These are phyloP conservation scores for Tipula helvola DNA, from an alignment of 2,888 invertebrate species.

Conservation along the genomic window DNA sequence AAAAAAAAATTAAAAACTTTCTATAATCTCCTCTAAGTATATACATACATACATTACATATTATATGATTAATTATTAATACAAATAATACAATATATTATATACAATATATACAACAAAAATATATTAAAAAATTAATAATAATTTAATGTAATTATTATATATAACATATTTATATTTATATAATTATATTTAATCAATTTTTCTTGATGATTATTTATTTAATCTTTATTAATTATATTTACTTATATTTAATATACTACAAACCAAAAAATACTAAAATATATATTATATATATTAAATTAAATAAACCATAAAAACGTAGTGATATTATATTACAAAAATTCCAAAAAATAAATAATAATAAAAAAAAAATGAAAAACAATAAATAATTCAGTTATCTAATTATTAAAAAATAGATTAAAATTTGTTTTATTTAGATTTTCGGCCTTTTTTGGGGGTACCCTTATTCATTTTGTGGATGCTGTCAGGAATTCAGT, in stretches of 20 bases:
- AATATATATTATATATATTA: not conserved
- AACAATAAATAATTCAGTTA: slow-evolving; percentile 4
- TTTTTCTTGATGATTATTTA: slow-evolving; percentile 4
- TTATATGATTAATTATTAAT: not conserved
- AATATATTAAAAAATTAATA: not conserved
- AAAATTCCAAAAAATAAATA: not conserved
- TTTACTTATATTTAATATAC: not conserved
- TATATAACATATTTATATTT: not conserved
- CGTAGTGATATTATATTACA: not conserved
- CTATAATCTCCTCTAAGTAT: not conserved
- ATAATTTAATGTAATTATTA: not conserved
- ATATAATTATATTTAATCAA: not conserved
- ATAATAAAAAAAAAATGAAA: not conserved
- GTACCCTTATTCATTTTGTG: too few relatives aligned
- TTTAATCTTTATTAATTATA: not conserved
- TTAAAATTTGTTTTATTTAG: not conserved
- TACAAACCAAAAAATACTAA: not conserved
- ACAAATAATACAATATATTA: not conserved
- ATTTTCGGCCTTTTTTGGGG: too few relatives aligned
- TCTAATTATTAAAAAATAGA: not conserved
- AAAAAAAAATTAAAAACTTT: not conserved
- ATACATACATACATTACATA: not conserved
- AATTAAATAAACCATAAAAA: not conserved
- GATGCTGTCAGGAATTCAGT: too few relatives aligned
- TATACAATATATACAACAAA: not conserved